Conservation (phyloP, 2,888 invertebrate species). For the Ceraclea dissimilis region DNA sequence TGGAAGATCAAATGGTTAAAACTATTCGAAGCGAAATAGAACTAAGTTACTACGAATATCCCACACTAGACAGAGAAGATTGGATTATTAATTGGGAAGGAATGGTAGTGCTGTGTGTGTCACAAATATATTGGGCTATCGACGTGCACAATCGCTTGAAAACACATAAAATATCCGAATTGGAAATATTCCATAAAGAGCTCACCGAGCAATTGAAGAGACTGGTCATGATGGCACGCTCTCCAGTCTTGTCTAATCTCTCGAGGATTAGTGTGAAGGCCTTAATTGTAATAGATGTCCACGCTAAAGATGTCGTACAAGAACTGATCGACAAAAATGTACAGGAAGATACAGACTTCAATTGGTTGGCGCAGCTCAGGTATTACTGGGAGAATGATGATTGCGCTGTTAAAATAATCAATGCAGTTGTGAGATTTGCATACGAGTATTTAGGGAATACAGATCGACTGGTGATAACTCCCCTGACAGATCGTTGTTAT, state of each 20-base stretch:
- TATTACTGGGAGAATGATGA: conserved; percentile 73
- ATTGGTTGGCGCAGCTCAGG: conserved; percentile 75
- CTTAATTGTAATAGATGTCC: conserved; percentile 77
- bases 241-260: conserved; percentile 62
- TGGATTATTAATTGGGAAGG: conserved; percentile 78
- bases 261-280: conserved; percentile 72
- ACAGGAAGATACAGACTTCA: conserved; percentile 67
- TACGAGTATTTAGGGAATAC: conserved; percentile 83
- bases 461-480: conserved; percentile 67
- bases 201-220: conserved; percentile 60
- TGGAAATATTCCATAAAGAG: conserved; percentile 48
- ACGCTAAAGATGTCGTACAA: conserved; percentile 73
- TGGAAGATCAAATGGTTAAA: conserved; percentile 72
- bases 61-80: conserved; percentile 47
- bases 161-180: conserved; percentile 47
- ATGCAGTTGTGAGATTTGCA: conserved; percentile 70
- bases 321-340: conserved; percentile 58
- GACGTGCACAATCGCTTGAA: conserved; percentile 65
- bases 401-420: conserved; percentile 65
- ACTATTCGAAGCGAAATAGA: conserved; percentile 63
- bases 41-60: conserved; percentile 59
- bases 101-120: conserved; percentile 71
- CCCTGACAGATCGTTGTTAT: conserved; percentile 72
- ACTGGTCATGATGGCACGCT: conserved; percentile 64
- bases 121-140: conserved; percentile 77